Evolutionary conservation across 2,797 vertebrate species (phyloP).

Genomic region (Meriones psammophilus): DNA sequence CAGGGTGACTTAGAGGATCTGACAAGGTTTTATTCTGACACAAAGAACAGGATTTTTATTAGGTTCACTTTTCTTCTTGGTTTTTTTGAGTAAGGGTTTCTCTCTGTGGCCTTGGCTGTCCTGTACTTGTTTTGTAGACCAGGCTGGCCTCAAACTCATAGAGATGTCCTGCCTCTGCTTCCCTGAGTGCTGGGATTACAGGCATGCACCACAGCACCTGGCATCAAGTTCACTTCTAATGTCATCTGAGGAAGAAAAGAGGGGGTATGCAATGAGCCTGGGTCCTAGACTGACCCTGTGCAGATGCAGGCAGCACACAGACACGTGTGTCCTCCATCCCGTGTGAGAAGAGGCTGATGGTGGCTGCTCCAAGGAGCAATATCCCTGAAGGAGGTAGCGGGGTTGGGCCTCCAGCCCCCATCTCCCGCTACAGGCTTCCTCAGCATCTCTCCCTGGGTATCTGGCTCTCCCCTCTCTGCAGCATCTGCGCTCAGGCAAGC

Average conservation of each 20-base stretch:
- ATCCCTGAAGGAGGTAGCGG: background rate
- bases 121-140: too few species aligned
- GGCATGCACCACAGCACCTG: too few species aligned
- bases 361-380: background rate
- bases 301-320: background rate
- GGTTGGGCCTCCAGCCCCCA: fast-evolving
- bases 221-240: background rate
- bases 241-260: background rate
- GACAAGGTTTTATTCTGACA: background rate
- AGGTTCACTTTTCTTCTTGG: background rate
- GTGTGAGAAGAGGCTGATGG: fast-evolving
- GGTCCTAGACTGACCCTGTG: fast-evolving
- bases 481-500: background rate
- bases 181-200: too few species aligned
- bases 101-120: too few species aligned
- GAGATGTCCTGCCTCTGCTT: too few species aligned
- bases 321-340: fast-evolving
- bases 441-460: fast-evolving
- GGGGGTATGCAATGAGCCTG: background rate
- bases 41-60: constrained; percentile 24
- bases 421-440: fast-evolving
- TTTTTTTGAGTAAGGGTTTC: too few species aligned
- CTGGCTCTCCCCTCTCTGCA: too few species aligned
- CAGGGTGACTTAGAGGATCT: background rate
- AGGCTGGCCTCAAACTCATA: too few species aligned